A percentile compares a stretch with the other conserved stretches of the same genome.
These are phyloP conservation scores for Hanleya hanleyi DNA, from an alignment of 2,888 invertebrate species.

Conservation along the genomic window DNA sequence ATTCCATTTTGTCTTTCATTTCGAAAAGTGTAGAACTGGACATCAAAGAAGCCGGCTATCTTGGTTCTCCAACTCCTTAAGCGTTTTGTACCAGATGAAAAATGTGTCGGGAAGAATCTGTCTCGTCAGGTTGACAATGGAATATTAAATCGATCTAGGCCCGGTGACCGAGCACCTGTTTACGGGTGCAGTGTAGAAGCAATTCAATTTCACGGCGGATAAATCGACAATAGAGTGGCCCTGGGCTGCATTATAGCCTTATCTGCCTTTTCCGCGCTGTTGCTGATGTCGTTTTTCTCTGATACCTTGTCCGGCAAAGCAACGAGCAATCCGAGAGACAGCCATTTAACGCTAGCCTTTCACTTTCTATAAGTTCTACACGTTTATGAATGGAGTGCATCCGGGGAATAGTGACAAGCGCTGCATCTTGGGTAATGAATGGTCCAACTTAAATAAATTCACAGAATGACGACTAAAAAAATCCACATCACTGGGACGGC, in stretches of 20 bases:
- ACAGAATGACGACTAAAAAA: too few relatives aligned
- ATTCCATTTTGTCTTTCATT: too few relatives aligned
- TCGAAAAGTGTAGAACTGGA: too few relatives aligned
- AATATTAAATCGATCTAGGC: neutral
- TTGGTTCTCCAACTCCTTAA: too few relatives aligned
- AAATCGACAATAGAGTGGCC: neutral
- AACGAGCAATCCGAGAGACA: neutral
- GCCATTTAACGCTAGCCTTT: neutral
- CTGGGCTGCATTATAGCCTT: neutral
- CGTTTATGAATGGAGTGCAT: neutral
- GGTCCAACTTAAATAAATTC: too few relatives aligned
- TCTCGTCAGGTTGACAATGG: neutral
- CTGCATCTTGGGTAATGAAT: neutral
- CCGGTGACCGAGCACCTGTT: neutral
- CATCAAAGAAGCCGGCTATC: too few relatives aligned
- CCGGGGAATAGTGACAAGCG: neutral
- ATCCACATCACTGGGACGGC: too few relatives aligned
- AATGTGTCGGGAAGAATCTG: neutral
- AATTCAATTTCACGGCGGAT: slow-evolving; percentile 3
- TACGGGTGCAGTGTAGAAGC: neutral
- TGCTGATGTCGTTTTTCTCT: neutral
- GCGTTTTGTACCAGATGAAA: neutral
- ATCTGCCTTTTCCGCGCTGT: neutral
- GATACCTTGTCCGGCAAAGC: too few relatives aligned
- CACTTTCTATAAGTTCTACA: neutral